Evolutionary conservation across 2,113 vertebrate genomes (phyloP).

Genomic region (Rhinoderma darwinii): DNA sequence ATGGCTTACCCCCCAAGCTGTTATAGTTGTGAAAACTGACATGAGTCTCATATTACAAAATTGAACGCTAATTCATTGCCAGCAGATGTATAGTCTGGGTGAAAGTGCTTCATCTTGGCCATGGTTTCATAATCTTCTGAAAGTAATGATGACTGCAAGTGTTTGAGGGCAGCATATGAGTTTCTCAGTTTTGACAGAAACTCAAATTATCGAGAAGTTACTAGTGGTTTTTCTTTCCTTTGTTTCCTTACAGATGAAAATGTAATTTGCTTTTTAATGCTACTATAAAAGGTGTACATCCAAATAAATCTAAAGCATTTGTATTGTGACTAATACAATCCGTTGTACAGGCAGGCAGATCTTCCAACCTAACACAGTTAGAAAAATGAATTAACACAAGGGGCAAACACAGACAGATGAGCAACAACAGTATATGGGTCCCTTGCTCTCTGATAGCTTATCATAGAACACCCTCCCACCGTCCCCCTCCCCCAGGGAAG

Average conservation of each 20-base stretch:
- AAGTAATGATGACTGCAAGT: constrained; percentile 76
- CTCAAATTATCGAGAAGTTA: constrained; percentile 37
- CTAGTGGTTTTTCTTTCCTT: constrained; percentile 33
- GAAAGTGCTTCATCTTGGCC: constrained; percentile 65
- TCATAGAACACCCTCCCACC: too few relatives aligned
- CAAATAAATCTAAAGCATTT: background rate
- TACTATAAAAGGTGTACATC: background rate
- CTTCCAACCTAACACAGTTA: background rate
- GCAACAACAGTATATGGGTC: too few relatives aligned
- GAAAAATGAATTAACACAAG: too few relatives aligned
- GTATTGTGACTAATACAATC: background rate
- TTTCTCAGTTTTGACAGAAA: constrained; percentile 48
- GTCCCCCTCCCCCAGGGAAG: too few relatives aligned
- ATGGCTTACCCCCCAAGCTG: background rate
- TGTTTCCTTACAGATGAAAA: background rate
- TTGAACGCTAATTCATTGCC: background rate
- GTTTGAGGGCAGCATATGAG: constrained; percentile 72
- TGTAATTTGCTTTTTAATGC: background rate
- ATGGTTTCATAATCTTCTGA: constrained; percentile 78
- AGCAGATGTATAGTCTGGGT: constrained; percentile 12
- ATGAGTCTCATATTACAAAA: background rate
- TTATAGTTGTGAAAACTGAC: background rate
- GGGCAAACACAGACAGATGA: too few relatives aligned
- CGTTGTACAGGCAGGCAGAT: background rate
- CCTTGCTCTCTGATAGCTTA: too few relatives aligned